Conservation (phyloP, 1,140 invertebrate species). For the Brachionus paranguensis region DNA sequence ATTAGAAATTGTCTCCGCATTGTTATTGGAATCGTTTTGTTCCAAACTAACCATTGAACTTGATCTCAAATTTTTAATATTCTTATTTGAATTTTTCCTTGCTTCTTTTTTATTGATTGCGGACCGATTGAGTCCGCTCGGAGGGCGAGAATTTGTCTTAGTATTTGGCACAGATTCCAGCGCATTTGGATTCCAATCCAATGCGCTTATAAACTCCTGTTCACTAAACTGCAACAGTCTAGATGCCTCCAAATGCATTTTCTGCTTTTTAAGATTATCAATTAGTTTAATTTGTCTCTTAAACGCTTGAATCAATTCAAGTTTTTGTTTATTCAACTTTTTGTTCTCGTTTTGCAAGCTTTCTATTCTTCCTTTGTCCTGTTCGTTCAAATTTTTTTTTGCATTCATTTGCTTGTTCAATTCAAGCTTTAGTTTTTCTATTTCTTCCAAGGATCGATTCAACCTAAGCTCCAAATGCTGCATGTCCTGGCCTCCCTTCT, state of each 20-base stretch:
- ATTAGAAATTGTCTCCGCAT: not conserved
- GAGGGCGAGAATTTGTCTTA: not conserved
- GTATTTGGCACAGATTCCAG: not conserved
- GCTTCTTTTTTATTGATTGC: not conserved
- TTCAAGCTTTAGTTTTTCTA: slow-evolving; percentile 53
- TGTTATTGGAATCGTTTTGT: not conserved
- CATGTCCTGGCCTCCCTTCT: slow-evolving; percentile 50
- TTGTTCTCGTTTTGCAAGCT: slow-evolving; percentile 53
- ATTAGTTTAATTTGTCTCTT: slow-evolving; percentile 58
- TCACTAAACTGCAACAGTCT: slow-evolving; percentile 56
- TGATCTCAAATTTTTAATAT: not conserved
- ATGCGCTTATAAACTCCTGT: slow-evolving; percentile 55
- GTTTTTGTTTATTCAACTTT: slow-evolving; percentile 55
- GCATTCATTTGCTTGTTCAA: slow-evolving; percentile 48
- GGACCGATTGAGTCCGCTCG: not conserved
- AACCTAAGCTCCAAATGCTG: slow-evolving; percentile 53
- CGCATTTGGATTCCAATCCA: slow-evolving; percentile 47
- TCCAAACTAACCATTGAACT: not conserved
- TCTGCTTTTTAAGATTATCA: slow-evolving; percentile 56
- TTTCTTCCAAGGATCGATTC: slow-evolving; percentile 54
- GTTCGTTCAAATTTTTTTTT: slow-evolving; percentile 51
- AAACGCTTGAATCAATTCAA: slow-evolving; percentile 55
- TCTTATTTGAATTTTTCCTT: not conserved
- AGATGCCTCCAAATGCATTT: slow-evolving; percentile 57
- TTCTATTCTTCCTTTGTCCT: slow-evolving; percentile 51